Conservation (phyloP, 2,888 invertebrate species). For the Lycaena phlaeas region DNA sequence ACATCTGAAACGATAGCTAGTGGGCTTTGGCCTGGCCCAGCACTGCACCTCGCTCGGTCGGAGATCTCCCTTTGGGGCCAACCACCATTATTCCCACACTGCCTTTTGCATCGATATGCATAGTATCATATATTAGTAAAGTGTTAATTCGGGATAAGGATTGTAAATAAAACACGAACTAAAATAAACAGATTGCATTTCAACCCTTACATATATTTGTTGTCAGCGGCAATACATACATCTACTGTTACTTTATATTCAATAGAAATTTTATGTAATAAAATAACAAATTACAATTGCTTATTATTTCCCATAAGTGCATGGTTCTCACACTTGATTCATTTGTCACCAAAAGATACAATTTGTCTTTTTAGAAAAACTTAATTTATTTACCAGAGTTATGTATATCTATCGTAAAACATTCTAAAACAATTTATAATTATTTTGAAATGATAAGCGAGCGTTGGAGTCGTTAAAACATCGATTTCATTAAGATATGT, state of each 20-base stretch:
- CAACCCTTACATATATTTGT: constrained; percentile 23
- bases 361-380: background rate
- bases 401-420: constrained; percentile 2
- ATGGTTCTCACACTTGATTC: background rate
- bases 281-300: constrained; percentile 6
- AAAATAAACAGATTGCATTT: constrained; percentile 31
- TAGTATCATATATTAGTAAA: too few species aligned
- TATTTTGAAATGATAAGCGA: background rate
- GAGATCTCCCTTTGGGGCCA: too few species aligned
- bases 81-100: too few species aligned
- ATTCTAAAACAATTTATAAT: constrained; percentile 1
- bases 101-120: too few species aligned
- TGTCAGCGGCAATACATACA: constrained; percentile 13
- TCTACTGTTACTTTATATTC: constrained; percentile 10
- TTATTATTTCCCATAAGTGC: background rate
- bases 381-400: background rate
- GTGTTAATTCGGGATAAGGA: too few species aligned
- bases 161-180: constrained; percentile 20
- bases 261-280: constrained; percentile 9
- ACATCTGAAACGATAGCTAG: too few species aligned
- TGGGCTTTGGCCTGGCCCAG: too few species aligned
- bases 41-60: too few species aligned
- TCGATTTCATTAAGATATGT: constrained; percentile 19
- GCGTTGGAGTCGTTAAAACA: constrained; percentile 7
- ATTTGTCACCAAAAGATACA: background rate